Conservation (phyloP, 2,113 vertebrate species). For the Xiphophorus maculatus region DNA sequence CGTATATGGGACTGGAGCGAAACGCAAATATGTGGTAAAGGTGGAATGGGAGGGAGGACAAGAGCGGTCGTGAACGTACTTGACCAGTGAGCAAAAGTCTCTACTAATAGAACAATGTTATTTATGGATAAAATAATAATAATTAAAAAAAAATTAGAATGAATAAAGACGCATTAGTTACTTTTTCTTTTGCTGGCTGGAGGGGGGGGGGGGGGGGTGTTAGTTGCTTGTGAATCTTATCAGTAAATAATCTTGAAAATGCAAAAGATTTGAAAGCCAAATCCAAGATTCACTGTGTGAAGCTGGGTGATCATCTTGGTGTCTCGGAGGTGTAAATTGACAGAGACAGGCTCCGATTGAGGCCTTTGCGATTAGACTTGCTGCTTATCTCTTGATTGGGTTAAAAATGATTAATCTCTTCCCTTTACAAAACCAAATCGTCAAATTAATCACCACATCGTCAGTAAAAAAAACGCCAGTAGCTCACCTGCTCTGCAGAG, state of each 20-base stretch:
- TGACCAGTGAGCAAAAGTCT: not conserved
- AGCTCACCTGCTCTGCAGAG: conserved; percentile 20
- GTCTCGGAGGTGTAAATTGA: not conserved
- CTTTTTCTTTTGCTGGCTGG: too few species aligned
- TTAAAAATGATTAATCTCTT: not conserved
- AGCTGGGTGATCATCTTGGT: not conserved
- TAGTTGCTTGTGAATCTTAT: not conserved
- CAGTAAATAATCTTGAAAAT: not conserved
- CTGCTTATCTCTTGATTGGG: not conserved
- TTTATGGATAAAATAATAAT: not conserved
- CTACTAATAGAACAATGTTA: not conserved
- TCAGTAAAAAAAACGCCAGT: not conserved
- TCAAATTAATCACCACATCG: not conserved
- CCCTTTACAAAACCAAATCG: not conserved
- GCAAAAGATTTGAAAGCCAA: not conserved
- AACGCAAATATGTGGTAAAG: conserved; percentile 76
- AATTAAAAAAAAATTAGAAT: not conserved
- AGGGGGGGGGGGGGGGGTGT: too few species aligned
- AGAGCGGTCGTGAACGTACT: conserved; percentile 26
- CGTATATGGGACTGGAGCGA: conserved; percentile 55
- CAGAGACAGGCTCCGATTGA: not conserved
- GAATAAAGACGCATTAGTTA: too few species aligned
- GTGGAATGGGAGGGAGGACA: conserved; percentile 11
- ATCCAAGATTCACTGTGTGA: not conserved
- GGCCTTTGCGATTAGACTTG: not conserved